Base-by-base conservation (phyloP, 2,888 invertebrate genomes). In the Andrena haemorrhoa region DNA sequence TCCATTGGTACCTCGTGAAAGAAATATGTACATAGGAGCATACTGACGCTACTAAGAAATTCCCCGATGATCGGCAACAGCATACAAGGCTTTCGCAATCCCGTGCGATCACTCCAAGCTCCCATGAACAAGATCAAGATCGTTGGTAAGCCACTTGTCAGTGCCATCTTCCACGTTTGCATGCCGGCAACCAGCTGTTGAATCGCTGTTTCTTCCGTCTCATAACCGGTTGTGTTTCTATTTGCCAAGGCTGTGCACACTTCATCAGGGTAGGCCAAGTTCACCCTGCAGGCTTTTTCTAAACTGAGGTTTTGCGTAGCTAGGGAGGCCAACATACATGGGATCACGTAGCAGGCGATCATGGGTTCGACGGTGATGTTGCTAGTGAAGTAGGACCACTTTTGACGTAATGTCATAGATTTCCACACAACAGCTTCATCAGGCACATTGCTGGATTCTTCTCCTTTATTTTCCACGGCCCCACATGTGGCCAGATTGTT, bases 211-310 rank as follows among this genome's bases (percentile, higher is more conserved):
- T 97, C 97, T 92, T 97, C 95, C 64, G 93, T 89, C 2, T 95
- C 95, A 89, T 96, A 96, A 85, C 95, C 95, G 6, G 95, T 95
- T 26, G 97, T 97, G 87, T 97, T 95, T 90, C 97, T 95, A 72
- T 95, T 95, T 0, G 97, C 96, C 51, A 98, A 94, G 0, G 98
- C 97, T 89, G 96, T 96, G 93, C 98, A 98, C 2, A 97, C 95
- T 85, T 96, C 95, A 75, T 96, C 95, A 0, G 96, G 95, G 89
- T 96, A 97, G 8, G 94, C 95, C 89, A 98, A 95, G 93, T 98
- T 98, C 0, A 98, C 97, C 84, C 97, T 94, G 92, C 98, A 98
- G 0, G 98, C 98, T 94, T 98, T 98, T 93, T 98, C 98, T 91
- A 98, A 94, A 93, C 97, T 97, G 68, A 98, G 94, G 93, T 98